phyloP scores from a whole-genome alignment of 2,113 vertebrate genomes.

The Ranitomeya imitator region DNA sequence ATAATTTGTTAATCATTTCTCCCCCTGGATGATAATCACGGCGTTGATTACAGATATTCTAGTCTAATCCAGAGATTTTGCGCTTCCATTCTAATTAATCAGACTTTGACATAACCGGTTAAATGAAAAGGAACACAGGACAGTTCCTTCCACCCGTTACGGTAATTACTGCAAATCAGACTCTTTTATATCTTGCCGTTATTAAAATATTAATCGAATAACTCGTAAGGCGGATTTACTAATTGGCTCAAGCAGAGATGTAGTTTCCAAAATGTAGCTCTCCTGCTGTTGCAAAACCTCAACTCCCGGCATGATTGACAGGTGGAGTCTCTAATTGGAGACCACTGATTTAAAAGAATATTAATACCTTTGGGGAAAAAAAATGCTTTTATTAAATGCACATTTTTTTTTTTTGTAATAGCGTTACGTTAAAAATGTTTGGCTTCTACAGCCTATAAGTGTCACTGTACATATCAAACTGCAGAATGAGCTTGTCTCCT shows the following conservation, averaged over 20 bases:
- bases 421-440: no score
- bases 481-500: no score
- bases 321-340: background rate
- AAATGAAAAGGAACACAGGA: background rate
- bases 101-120: background rate
- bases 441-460: no score
- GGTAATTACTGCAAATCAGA: background rate
- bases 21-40: background rate
- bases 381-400: no score
- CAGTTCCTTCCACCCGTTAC: background rate
- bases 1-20: slow-evolving; percentile 12
- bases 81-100: background rate
- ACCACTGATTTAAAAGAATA: background rate
- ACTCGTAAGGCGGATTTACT: background rate
- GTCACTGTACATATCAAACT: no score
- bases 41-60: background rate
- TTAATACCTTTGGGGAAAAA: no score
- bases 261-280: background rate
- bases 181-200: background rate
- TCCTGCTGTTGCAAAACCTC: background rate
- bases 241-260: background rate
- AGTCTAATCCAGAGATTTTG: background rate
- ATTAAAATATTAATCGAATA: background rate
- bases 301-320: background rate
- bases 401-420: no score